Evolutionary conservation across 2,113 vertebrate genomes (phyloP).

Genomic region (Channa argus): DNA sequence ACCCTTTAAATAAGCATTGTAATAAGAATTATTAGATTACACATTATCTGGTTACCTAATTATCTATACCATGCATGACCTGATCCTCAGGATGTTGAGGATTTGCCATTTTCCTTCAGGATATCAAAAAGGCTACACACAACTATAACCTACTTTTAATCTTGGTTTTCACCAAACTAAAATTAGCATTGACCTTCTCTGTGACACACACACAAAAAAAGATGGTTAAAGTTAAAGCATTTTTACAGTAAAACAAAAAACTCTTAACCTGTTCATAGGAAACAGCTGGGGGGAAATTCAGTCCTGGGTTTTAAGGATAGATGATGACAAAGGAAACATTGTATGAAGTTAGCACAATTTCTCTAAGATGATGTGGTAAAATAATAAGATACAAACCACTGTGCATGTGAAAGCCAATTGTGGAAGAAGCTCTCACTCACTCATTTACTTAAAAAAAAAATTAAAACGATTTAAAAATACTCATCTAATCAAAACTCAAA

Average conservation of each 20-base stretch:
- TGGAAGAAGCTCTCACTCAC: background rate
- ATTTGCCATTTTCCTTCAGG: constrained; percentile 7
- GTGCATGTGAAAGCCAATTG: background rate
- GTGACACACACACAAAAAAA: constrained; percentile 28
- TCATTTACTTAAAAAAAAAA: too few relatives aligned
- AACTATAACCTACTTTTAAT: background rate
- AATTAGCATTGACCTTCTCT: constrained; percentile 38
- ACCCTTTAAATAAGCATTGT: background rate
- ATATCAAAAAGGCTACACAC: constrained; percentile 10
- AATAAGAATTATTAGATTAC: constrained; percentile 20
- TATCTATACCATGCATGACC: constrained; percentile 19
- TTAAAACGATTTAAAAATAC: too few relatives aligned
- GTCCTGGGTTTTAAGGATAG: constrained; percentile 4
- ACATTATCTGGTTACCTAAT: background rate
- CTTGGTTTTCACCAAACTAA: constrained; percentile 48
- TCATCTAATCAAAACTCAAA: too few relatives aligned
- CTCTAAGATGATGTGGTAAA: background rate
- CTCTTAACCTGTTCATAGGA: too few relatives aligned
- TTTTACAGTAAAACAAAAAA: constrained; percentile 1
- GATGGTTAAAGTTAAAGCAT: background rate
- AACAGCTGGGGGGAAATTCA: constrained; percentile 1
- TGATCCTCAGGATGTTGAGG: constrained; percentile 28
- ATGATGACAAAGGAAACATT: too few relatives aligned
- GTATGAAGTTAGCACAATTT: background rate
- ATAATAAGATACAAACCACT: background rate